Evolutionary conservation across 2,888 invertebrate genomes (phyloP).

Genomic region (Acleris laterana): DNA sequence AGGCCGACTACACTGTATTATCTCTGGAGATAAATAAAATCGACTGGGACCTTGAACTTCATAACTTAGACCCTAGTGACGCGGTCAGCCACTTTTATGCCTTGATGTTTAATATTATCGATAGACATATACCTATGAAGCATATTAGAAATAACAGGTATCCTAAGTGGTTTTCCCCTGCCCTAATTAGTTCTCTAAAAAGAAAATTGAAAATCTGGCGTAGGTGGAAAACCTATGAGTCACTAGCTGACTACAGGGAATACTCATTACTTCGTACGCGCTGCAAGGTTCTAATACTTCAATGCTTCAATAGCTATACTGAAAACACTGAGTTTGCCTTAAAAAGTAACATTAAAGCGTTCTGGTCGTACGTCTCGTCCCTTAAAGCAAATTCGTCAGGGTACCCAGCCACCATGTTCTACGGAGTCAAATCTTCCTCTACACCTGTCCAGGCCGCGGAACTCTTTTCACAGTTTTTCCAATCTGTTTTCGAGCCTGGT

Average conservation of each 20-base stretch:
- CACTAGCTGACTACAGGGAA: conserved; percentile 3
- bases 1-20: neutral
- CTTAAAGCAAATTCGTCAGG: neutral
- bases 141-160: neutral
- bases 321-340: conserved; percentile 1
- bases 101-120: neutral
- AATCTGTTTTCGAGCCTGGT: neutral
- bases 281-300: neutral
- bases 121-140: neutral
- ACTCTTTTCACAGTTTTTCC: conserved; percentile 2
- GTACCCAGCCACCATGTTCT: conserved; percentile 9
- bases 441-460: neutral
- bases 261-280: neutral
- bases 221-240: conserved; percentile 5
- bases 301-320: conserved; percentile 7
- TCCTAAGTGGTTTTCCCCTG: conserved; percentile 11
- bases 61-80: neutral
- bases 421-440: neutral
- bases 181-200: conserved; percentile 1
- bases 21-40: neutral
- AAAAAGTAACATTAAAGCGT: neutral
- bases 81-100: conserved; percentile 5
- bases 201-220: conserved; percentile 7
- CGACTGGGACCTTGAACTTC: neutral
- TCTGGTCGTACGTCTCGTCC: conserved; percentile 1